Base-by-base conservation (phyloP, 2,797 vertebrate species). In the Callimico goeldii region DNA sequence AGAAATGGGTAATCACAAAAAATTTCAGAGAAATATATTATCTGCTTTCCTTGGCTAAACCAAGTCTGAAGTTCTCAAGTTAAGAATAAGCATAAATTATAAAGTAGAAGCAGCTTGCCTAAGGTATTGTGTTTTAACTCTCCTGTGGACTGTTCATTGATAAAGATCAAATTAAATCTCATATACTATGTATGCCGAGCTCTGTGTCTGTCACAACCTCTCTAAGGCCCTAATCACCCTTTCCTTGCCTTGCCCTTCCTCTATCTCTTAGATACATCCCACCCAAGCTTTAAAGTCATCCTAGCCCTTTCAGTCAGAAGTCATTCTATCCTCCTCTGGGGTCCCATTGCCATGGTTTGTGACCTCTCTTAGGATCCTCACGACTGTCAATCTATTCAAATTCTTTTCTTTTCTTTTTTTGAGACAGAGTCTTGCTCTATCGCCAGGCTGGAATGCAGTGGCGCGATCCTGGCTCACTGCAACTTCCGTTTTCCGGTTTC, bases 41-140 rank as follows among this genome's bases (percentile, higher is more conserved):
- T 30, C 20, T 83, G 39, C 48, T 77, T 89, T 57, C 36, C 52
- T 89, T 50, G 58, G 30, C 46, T 83, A 88, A 87, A 83, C 80
- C n/a, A 90, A 90, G 28, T 82, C 46, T 73, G 24, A 85, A 61
- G 39, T 67, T 88, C 12, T 28, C 24, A 46, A 82, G 50, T 85
- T 76, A 88, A 92, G 58, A 94, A 91, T 41, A 90, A 94, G 39
- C 14, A 77, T 90, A 81, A 92, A 95, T 90, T 94, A 94, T 2
- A 84, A 84, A 90, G 72, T 7, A 39, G 46, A 91, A 55, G 46
- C 64, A 85, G 36, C 36, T 88, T 19, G 61, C 19, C 48, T 61
- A 85, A 58, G n/a, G 82, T 20, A 46, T 0, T 52, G 12, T 12
- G 24, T 89, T 95, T 90, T 58, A 93, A 46, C n/a, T 72, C 48